Percentiles rank a stretch among this genome's conserved stretches.
Conservation (phyloP, 1,140 invertebrate genomes). For the Chrysomallon squamiferum region DNA sequence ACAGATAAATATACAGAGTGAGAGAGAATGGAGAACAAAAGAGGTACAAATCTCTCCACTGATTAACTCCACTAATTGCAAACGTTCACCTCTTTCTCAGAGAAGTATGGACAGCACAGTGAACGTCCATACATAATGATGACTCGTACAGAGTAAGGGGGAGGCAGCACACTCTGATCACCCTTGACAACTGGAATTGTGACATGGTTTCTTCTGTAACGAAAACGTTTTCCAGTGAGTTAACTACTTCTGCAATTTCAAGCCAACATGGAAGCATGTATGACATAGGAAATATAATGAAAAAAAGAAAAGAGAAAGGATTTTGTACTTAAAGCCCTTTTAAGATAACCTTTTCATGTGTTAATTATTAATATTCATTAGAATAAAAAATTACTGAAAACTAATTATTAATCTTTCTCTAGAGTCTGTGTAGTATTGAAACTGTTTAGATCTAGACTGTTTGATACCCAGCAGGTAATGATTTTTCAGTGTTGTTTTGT, state of each 20-base stretch:
- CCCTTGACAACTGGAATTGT: conserved; percentile 64
- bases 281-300: not conserved
- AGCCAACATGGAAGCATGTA: not conserved
- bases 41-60: no score
- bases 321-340: not conserved
- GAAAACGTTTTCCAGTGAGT: conserved; percentile 4
- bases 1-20: no score
- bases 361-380: no score
- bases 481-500: no score
- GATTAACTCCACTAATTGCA: no score
- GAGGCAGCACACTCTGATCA: conserved; percentile 64
- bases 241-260: not conserved
- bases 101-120: conserved; percentile 68
- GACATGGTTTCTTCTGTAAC: conserved; percentile 49
- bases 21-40: no score
- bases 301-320: not conserved
- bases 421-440: no score
- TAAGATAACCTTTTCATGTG: no score
- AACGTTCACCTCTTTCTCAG: conserved; percentile 62
- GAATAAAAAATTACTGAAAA: no score
- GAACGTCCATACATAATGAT: conserved; percentile 74
- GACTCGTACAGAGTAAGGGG: conserved; percentile 69
- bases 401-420: no score
- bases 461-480: no score
- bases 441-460: no score